Evolutionary conservation across 2,888 invertebrate genomes (phyloP), one percentile per base, ranked within the genome.

Genomic region (Seladonia tumulorum): DNA sequence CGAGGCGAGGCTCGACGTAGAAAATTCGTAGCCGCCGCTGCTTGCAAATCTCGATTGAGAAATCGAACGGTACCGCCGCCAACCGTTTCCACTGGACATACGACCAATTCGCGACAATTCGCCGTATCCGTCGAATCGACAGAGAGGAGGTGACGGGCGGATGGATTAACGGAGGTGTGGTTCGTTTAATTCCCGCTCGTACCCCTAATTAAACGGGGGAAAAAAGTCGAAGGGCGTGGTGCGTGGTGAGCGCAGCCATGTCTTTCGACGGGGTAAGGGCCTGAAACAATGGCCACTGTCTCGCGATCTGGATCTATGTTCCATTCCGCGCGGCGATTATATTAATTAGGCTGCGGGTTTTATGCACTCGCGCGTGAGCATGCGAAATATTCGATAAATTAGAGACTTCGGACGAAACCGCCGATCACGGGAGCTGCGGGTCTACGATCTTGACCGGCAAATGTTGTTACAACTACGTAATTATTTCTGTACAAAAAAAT

Each of bases 141-240:
- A 49, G 8, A 49, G 8, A 49, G 18, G 87, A 87, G 90, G 89
- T 85, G 88, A 74, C 76, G 83, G 83, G 81, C 49, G 85, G 77
- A 81, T 80, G 82, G 86, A 85, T 82, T 79, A 76, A 83, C 88
- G 90, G 88, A 88, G 91, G 90, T 91, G 91, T 90, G 91, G 91
- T 90, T 85, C 90, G 79, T 73, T 78, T 90, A 88, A 91, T 90
- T 91, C 86, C 87, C 79, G 79, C 82, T 90, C 91, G 83, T 90
- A 85, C 88, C 85, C 83, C 91, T 90, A 90, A 90, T 92, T 93
- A 92, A 93, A 90, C 66, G 76, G 88, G 88, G 81, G 88, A 90
- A 90, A 91, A 93, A 91, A 87, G 87, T 79, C 14, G 42, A 88
- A 92, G 91, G 94, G 94, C 93, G 94, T 94, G 93, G 93, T 35